These are phyloP conservation scores for Portunus trituberculatus DNA, from an alignment of 1,140 invertebrate species.

Conservation along the genomic window DNA sequence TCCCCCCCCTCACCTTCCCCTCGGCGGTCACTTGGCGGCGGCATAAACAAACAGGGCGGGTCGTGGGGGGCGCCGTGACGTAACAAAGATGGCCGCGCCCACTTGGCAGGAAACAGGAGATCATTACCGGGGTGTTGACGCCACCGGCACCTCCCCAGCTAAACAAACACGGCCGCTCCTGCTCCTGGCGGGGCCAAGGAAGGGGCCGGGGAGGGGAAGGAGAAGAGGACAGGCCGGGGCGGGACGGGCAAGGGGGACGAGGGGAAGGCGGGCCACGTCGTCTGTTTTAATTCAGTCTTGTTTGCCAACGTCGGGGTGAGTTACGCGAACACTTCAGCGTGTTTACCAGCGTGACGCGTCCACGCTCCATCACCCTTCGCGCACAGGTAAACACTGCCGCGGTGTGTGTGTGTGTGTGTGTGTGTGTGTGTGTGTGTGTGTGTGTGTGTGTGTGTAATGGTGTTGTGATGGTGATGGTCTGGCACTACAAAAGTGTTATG, in stretches of 20 bases:
- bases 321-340: no score
- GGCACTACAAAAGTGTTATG: no score
- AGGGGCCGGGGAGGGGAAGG: not conserved
- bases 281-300: slow-evolving; percentile 41
- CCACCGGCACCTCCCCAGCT: not conserved
- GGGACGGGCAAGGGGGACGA: no score
- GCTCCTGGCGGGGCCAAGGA: not conserved
- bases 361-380: no score
- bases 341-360: no score
- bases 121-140: slow-evolving; percentile 46
- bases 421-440: no score
- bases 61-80: not conserved
- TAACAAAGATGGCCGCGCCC: slow-evolving; percentile 29
- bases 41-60: not conserved
- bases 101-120: slow-evolving; percentile 49
- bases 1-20: not conserved
- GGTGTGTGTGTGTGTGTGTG: no score
- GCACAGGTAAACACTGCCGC: no score
- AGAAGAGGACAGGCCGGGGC: no score
- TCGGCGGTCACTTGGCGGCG: not conserved
- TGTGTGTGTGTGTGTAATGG: no score
- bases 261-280: not conserved
- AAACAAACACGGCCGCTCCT: slow-evolving; percentile 27
- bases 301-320: slow-evolving; percentile 16
- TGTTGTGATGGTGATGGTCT: no score